Percentiles rank a stretch among this genome's conserved stretches.
Evolutionary conservation across 1,140 invertebrate genomes (phyloP).

Genomic region (Globodera rostochiensis): DNA sequence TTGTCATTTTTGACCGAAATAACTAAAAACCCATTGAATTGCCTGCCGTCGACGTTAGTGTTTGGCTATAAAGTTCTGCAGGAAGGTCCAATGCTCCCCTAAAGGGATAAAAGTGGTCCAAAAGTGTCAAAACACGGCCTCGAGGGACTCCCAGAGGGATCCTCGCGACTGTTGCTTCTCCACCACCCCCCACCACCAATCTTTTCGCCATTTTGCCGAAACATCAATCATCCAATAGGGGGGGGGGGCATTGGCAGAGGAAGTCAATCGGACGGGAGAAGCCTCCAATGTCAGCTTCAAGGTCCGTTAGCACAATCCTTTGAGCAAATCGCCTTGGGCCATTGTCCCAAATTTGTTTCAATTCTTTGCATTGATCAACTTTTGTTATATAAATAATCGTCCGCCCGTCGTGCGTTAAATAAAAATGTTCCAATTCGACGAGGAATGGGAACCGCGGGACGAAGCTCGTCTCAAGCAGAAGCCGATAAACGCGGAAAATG

Average conservation of each 20-base stretch:
- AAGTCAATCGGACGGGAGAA: neutral
- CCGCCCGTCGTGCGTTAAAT: neutral
- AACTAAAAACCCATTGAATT: too few relatives aligned
- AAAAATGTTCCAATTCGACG: conserved; percentile 10
- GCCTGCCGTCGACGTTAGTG: neutral
- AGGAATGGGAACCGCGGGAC: neutral
- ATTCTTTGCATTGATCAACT: neutral
- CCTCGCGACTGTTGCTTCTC: conserved; percentile 11
- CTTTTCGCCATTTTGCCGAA: conserved; percentile 15
- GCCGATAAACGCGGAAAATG: neutral
- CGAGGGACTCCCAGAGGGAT: neutral
- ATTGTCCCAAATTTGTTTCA: neutral
- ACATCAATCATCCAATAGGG: conserved; percentile 6
- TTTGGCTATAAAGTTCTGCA: neutral
- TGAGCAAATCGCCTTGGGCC: neutral
- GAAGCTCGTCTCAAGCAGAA: neutral
- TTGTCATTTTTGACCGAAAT: too few relatives aligned
- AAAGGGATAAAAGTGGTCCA: neutral
- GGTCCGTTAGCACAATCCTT: neutral
- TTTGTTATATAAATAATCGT: neutral
- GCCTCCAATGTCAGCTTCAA: neutral
- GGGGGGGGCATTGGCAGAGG: neutral
- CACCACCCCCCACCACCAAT: neutral
- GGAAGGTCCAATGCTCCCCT: neutral
- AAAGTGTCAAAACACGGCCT: conserved; percentile 12